Base-by-base conservation (phyloP, 2,888 invertebrate species). In the Ochlodes sylvanus region DNA sequence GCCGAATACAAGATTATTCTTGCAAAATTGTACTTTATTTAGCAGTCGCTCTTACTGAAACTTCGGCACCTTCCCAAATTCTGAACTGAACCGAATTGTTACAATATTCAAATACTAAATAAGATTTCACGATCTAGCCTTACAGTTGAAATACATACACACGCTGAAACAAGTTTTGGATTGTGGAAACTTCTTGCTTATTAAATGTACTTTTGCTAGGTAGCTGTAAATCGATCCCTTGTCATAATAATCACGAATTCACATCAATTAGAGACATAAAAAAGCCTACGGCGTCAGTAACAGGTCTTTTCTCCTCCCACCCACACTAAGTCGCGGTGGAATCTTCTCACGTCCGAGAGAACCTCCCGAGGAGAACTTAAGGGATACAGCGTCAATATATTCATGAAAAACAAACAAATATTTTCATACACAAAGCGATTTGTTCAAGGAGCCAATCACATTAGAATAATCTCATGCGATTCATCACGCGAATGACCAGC, bases 401-500 rank as follows among this genome's bases (percentile, higher is more conserved):
- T 38, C 2, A 38, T 17, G 44, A 47, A n/a, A 17, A 7, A 47
- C 14, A 47, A 17, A 47, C 6, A 47, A 15, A 47, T 47, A 47
- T 7, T 47, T 47, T 47, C 50, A 12, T 50, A 19, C 19, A 50
- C n/a, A 50, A 50, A 50, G 12, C 10, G 10, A 50, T 19, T 50
- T 19, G 9, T 50, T 15, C 12, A 50, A 19, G 10, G 47, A 17
- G 19, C 19, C 50, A 50, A 50, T 50, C 50, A 12, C 19, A 21
- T 10, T 12, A 7, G 50, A 50, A 50, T 50, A 50, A 50, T 50
- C 19, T 5, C 50, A 19, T 50, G 19, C 10, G 19, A 50, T 50
- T 12, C 50, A 19, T 50, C 50, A 50, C n/a, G 10, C 2, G 50
- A 50, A 50, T 50, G 50, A 50, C 50, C 50, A 50, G 50, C 50